phyloP scores from a whole-genome alignment of 2,113 vertebrate genomes.

The Bos javanicus region DNA sequence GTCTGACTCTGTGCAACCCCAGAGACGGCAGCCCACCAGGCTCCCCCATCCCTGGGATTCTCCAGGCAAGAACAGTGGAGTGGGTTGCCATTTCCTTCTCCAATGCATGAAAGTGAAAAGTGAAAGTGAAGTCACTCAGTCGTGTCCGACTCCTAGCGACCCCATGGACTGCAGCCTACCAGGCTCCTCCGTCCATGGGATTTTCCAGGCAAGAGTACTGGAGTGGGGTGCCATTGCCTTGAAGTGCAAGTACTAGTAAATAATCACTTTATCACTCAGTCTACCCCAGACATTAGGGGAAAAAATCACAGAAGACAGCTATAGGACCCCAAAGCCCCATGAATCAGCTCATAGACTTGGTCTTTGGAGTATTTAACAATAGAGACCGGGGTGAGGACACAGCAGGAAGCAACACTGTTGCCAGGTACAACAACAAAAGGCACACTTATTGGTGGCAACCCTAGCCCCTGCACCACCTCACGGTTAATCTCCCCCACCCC shows the following conservation, averaged over 20 bases:
- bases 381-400: not conserved
- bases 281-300: not conserved
- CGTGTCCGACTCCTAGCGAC: rapidly evolving
- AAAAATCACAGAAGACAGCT: not conserved
- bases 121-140: too few relatives aligned
- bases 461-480: not conserved
- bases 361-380: not conserved
- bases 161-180: too few relatives aligned
- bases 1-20: rapidly evolving
- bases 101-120: too few relatives aligned
- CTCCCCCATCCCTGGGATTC: too few relatives aligned
- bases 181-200: too few relatives aligned
- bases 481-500: not conserved
- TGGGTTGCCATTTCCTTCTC: too few relatives aligned
- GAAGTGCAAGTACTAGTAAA: not conserved
- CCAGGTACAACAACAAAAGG: not conserved
- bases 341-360: not conserved
- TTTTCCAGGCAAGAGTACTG: too few relatives aligned
- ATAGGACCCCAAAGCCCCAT: not conserved
- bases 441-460: not conserved
- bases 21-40: too few relatives aligned
- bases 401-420: not conserved
- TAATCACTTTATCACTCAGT: not conserved
- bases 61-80: too few relatives aligned
- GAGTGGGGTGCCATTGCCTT: too few relatives aligned